Evolutionary conservation across 2,888 invertebrate species (phyloP), one percentile per base, ranked within the genome.

Genomic region (Acanthosepion lycidas): DNA sequence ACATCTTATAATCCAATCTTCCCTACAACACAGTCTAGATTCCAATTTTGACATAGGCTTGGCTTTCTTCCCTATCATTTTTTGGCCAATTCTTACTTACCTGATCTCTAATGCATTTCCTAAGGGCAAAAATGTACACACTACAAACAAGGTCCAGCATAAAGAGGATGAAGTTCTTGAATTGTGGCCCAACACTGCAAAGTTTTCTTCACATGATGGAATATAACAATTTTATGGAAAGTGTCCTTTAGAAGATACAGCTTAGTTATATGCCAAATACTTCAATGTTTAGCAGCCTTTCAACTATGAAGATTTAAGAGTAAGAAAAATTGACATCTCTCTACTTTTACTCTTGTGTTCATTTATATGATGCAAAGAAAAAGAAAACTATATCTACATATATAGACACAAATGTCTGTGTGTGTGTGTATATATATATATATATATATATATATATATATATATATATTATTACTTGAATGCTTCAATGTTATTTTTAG

Each of bases 41-140:
- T 78, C 78, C 78, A 78, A 78, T 78, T 78, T 33, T n/a, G 78
- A 78, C 78, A 78, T 12, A 78, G n/a, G n/a, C 78, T 78, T 78
- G 78, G 78, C 78, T n/a, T n/a, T 15, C n/a, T 78, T 78, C 78
- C 78, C n/a, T 78, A 78, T 78, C 78, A 78, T 78, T 78, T 78
- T 78, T 78, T 78, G n/a, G n/a, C 78, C 78, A 78, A 78, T n/a
- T n/a, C 78, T 78, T 78, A n/a, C 78, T n/a, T 33, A 15, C 78
- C 78, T 78, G n/a, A 78, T 78, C 78, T 78, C n/a, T n/a, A n/a
- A n/a, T n/a, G 78, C n/a, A 78, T 78, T 78, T 78, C 78, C 78
- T 12, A n/a, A n/a, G 78, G 78, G 78, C 78, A n/a, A n/a, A n/a
- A n/a, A 78, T n/a, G 78, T 78, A n/a, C 78, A 78, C n/a, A 59